phyloP scores from a whole-genome alignment of 2,797 vertebrate species.

The Remorina albescens region DNA sequence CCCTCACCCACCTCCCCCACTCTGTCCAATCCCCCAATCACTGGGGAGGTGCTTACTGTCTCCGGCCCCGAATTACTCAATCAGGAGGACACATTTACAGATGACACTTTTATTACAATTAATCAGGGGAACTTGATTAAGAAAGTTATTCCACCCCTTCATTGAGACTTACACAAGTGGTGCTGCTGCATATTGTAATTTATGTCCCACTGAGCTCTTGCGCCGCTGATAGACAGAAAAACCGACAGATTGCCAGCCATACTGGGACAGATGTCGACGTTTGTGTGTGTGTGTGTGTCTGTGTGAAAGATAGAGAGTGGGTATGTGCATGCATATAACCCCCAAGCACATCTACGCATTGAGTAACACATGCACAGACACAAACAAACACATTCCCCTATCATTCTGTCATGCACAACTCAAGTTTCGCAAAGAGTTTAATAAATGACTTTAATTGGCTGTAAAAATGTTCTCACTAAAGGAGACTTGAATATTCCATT shows the following conservation, averaged over 20 bases:
- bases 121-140: conserved; percentile 93
- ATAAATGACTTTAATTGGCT: conserved; percentile 83
- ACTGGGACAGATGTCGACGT: conserved; percentile 69
- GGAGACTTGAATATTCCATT: conserved; percentile 72
- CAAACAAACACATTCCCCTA: conserved; percentile 65
- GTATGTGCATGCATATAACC: conserved; percentile 10
- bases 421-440: conserved; percentile 74
- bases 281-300: conserved; percentile 22
- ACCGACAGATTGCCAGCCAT: conserved; percentile 76
- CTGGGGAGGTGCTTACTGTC: conserved; percentile 88
- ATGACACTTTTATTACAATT: conserved; percentile 94
- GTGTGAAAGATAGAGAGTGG: conserved; percentile 16
- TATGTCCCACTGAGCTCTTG: conserved; percentile 77
- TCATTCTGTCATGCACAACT: conserved; percentile 76
- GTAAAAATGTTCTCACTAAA: conserved; percentile 68
- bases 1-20: neutral
- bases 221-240: conserved; percentile 73
- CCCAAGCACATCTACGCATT: conserved; percentile 30
- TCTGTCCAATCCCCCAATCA: conserved; percentile 83
- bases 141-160: conserved; percentile 88
- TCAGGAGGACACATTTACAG: conserved; percentile 89
- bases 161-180: conserved; percentile 80
- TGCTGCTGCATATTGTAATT: conserved; percentile 78
- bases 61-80: conserved; percentile 90
- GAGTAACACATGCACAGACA: conserved; percentile 48